Evolutionary conservation across 2,888 invertebrate genomes (phyloP).

Genomic region (Galeopsomyia nigrocyanea): DNA sequence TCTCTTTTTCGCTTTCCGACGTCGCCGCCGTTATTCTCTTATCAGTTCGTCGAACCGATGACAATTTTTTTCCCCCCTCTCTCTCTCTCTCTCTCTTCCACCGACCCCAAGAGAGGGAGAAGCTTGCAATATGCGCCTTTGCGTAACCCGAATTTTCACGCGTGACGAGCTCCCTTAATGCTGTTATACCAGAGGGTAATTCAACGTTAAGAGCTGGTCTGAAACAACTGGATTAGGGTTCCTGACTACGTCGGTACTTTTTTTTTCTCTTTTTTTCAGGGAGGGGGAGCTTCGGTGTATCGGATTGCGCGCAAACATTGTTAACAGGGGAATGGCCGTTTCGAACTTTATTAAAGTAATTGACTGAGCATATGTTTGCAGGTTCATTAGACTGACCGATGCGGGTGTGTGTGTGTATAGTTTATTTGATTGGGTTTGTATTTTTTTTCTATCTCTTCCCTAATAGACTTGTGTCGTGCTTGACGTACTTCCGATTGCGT

Average conservation of each 20-base stretch:
- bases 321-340: too few relatives aligned
- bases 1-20: neutral
- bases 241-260: neutral
- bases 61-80: neutral
- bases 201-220: constrained; percentile 12
- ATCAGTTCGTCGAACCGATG: neutral
- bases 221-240: constrained; percentile 20
- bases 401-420: too few relatives aligned
- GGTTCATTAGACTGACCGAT: too few relatives aligned
- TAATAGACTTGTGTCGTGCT: too few relatives aligned
- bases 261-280: neutral
- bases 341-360: too few relatives aligned
- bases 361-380: too few relatives aligned
- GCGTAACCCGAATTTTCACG: constrained; percentile 22
- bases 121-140: constrained; percentile 20
- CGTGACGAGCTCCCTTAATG: constrained; percentile 17
- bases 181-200: constrained; percentile 13
- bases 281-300: too few relatives aligned
- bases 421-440: too few relatives aligned
- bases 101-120: constrained; percentile 34
- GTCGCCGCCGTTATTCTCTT: neutral
- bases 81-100: constrained; percentile 22
- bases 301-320: too few relatives aligned
- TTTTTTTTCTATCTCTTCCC: too few relatives aligned
- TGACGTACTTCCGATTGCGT: too few relatives aligned